Evolutionary conservation across 2,113 vertebrate genomes (phyloP), one percentile per base, ranked within the genome.

Genomic region (Aythya baeri): DNA sequence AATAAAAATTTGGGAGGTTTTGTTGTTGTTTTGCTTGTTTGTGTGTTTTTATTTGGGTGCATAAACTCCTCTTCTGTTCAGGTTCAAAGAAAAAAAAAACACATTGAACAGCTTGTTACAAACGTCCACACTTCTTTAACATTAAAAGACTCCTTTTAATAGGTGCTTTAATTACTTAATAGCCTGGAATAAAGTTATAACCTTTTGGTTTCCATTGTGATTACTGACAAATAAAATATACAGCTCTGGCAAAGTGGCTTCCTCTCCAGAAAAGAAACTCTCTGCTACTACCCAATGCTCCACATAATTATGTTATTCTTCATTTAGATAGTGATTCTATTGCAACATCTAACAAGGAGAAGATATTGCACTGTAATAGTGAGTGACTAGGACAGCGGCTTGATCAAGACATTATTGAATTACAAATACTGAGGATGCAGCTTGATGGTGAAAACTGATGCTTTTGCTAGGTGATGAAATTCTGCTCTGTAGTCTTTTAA

Each of bases 391-490:
- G 81, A 93, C 86, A 96, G 86, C 89, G 86, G 72, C 86, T 93
- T 95, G 88, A 96, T 94, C 83, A 83, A 87, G 76, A 29, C 75
- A 9, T 75, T 94, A 88, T 86, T 94, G 72, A 86, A 89, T 84
- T 95, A 83, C 61, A n/a, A 8, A 29, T 62, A 92, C 58, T 58
- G 59, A 91, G 61, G n/a, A 66, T 86, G 63, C 71, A 96, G 71
- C 91, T 84, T 49, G 63, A 72, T 26, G n/a, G 52, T 86, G 80
- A 88, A 89, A 92, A 93, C n/a, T 55, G 55, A 89, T 89, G 86
- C 41, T 94, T 95, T 85, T 38, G 66, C 72, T 84, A 62, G 55
- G 58, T 95, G 91, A 91, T 85, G 88, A 96, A 94, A 88, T 89
- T 90, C 76, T 85, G 41, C 55, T 87, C 54, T 66, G 32, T 57